These are phyloP conservation scores for Fregata magnificens DNA, from an alignment of 2,113 vertebrate species.

Conservation along the genomic window DNA sequence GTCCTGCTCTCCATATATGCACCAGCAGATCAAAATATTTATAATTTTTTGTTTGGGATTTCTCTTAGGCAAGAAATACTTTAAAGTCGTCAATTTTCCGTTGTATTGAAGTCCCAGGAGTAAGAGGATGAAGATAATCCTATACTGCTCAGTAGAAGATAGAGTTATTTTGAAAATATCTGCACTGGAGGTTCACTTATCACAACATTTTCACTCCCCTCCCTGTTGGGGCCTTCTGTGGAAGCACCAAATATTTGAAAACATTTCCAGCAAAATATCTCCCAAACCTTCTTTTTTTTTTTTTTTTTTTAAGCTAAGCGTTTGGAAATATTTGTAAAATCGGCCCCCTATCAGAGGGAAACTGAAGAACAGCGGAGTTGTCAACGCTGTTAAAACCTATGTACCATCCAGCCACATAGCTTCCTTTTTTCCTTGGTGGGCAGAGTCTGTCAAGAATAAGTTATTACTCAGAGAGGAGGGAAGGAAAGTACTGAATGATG, in stretches of 20 bases:
- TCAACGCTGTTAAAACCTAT: not conserved
- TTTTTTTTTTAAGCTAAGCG: not conserved
- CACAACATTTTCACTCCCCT: not conserved
- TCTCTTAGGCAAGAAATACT: not conserved
- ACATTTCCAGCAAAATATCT: not conserved
- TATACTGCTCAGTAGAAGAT: not conserved
- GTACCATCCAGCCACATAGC: not conserved
- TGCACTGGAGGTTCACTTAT: not conserved
- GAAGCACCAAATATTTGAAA: not conserved
- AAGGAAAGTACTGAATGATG: not conserved
- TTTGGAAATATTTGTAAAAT: not conserved
- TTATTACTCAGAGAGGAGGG: not conserved
- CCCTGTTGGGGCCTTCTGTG: not conserved
- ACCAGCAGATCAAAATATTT: not conserved
- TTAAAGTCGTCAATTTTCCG: not conserved
- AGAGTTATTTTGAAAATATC: not conserved
- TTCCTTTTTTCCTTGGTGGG: not conserved
- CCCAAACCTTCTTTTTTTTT: not conserved
- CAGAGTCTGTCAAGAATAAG: not conserved
- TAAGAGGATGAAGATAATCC: not conserved
- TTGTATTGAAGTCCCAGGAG: not conserved
- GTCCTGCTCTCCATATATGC: not conserved
- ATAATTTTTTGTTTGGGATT: not conserved
- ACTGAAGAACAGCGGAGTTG: not conserved
- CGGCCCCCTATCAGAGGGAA: not conserved